Percentiles rank a stretch among this genome's conserved stretches.
These are phyloP conservation scores for Drosophila mulleri DNA, from an alignment of 2,888 invertebrate genomes.

Conservation along the genomic window DNA sequence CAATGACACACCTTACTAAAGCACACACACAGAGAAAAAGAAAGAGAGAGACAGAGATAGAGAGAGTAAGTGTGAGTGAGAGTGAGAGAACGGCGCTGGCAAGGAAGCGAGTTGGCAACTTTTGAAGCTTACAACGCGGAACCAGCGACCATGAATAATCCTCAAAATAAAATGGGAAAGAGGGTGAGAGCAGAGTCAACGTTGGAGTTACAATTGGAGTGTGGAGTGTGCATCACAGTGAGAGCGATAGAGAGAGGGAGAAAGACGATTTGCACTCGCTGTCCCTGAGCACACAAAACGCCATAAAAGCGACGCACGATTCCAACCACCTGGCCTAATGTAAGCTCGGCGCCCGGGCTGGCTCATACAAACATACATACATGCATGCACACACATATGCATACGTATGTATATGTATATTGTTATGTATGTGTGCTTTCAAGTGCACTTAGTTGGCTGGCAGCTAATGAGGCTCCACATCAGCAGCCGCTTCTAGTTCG, in stretches of 20 bases:
- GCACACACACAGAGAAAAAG: constrained; percentile 1
- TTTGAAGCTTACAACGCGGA: constrained; percentile 43
- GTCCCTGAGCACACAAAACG: constrained; percentile 37
- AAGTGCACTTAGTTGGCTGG: constrained; percentile 16
- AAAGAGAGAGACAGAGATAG: not conserved
- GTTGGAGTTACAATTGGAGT: constrained; percentile 37
- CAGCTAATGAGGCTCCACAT: constrained; percentile 39
- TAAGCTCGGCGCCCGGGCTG: constrained; percentile 18
- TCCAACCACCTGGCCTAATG: constrained; percentile 41
- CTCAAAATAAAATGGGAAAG: constrained; percentile 28
- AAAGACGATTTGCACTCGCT: constrained; percentile 11
- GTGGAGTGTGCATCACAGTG: constrained; percentile 3
- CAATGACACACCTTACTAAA: constrained; percentile 72
- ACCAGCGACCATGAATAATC: constrained; percentile 58
- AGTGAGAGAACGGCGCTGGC: constrained; percentile 18
- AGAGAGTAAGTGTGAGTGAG: not conserved
- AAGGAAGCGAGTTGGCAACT: constrained; percentile 49
- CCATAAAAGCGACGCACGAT: constrained; percentile 35
- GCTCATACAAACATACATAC: not conserved
- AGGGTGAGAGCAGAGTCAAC: constrained; percentile 14
- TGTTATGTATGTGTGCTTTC: not conserved
- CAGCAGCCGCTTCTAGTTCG: constrained; percentile 35
- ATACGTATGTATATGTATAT: not conserved
- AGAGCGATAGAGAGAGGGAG: not conserved
- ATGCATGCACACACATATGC: not conserved